Conservation (phyloP, 2,113 vertebrate genomes). For the Clarias macrocephalus region DNA sequence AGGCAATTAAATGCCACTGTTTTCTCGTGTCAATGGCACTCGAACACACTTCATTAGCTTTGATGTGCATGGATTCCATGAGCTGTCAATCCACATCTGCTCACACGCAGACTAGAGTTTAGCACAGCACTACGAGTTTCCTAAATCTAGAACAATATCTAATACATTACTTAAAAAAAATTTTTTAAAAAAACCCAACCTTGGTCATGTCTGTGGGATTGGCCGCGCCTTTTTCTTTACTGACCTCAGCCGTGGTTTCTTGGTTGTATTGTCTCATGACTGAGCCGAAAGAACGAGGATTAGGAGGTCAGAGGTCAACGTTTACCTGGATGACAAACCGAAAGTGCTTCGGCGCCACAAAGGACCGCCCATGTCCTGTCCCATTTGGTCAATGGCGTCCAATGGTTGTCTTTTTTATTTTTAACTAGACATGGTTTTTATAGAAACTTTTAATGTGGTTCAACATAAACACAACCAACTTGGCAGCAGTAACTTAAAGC, state of each 20-base stretch:
- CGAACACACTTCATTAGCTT: slow-evolving; percentile 69
- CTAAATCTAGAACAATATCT: not conserved
- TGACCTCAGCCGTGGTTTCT: not conserved
- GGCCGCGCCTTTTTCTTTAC: not conserved
- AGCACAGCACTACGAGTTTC: not conserved
- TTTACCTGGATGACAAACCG: not conserved
- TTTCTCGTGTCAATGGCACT: slow-evolving; percentile 60
- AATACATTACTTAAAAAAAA: not conserved
- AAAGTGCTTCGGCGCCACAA: not conserved
- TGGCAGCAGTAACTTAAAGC: not conserved
- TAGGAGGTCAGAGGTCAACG: not conserved
- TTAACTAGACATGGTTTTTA: too few relatives aligned
- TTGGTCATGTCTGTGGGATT: too few relatives aligned
- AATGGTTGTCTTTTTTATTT: too few relatives aligned
- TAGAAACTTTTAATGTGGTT: not conserved
- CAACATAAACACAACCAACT: not conserved
- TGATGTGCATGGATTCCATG: slow-evolving; percentile 61
- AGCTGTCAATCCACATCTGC: slow-evolving; percentile 60
- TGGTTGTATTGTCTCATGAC: not conserved
- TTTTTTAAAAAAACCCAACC: too few relatives aligned
- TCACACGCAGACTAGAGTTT: slow-evolving; percentile 33
- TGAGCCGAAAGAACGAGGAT: not conserved
- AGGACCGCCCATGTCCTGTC: not conserved
- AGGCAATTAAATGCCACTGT: slow-evolving; percentile 68
- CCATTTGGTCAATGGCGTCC: not conserved